Conservation (phyloP, 2,888 invertebrate species). For the Sycophila texana region DNA sequence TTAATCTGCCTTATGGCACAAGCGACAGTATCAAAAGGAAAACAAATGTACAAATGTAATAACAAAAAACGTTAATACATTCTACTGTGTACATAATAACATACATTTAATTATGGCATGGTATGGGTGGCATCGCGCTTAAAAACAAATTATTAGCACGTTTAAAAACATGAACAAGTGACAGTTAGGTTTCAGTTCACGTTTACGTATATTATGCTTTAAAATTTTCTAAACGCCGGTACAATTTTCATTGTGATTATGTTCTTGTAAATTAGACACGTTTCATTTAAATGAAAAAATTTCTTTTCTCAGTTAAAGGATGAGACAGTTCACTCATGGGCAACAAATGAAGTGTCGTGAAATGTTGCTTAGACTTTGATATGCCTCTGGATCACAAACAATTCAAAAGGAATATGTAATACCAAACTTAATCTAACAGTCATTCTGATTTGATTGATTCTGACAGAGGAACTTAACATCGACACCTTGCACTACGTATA, state of each 20-base stretch:
- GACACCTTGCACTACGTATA: slow-evolving; percentile 3
- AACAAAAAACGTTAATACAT: slow-evolving; percentile 60
- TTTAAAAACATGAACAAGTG: slow-evolving; percentile 35
- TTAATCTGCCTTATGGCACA: slow-evolving; percentile 49
- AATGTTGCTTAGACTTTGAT: slow-evolving; percentile 38
- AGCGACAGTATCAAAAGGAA: slow-evolving; percentile 61
- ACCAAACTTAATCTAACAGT: slow-evolving; percentile 48
- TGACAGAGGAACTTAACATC: slow-evolving; percentile 4
- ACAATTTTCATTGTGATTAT: slow-evolving; percentile 21
- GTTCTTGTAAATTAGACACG: no score
- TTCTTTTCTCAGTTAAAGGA: slow-evolving; percentile 10
- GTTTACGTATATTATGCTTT: slow-evolving; percentile 33
- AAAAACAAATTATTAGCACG: slow-evolving; percentile 25
- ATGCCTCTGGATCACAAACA: slow-evolving; percentile 51
- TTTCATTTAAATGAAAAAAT: neutral
- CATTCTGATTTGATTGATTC: slow-evolving; percentile 30
- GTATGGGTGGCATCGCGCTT: slow-evolving; percentile 41
- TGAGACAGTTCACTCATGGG: slow-evolving; percentile 28
- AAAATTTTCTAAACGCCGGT: slow-evolving; percentile 16
- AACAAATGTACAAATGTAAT: slow-evolving; percentile 69
- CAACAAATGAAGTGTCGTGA: slow-evolving; percentile 7
- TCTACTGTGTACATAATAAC: slow-evolving; percentile 49
- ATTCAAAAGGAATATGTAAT: slow-evolving; percentile 22
- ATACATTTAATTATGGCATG: slow-evolving; percentile 56
- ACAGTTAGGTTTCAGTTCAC: neutral